Evolutionary conservation across 2,888 invertebrate genomes (phyloP), one percentile per base, ranked within the genome.

Genomic region (Hypercompe scribonia): DNA sequence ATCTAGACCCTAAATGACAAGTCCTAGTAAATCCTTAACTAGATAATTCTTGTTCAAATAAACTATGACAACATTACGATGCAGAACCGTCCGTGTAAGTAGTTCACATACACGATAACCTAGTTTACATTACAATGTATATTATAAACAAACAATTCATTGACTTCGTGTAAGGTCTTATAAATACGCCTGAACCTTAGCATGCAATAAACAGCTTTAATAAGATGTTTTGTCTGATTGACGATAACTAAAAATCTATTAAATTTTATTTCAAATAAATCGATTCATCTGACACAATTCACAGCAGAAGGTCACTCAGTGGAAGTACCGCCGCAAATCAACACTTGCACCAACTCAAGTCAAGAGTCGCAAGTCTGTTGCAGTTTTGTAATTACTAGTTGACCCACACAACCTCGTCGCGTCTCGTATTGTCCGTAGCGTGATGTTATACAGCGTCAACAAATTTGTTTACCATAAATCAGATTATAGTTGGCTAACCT

Each of bases 91-190:
- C 31, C 31, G 31, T 61, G 31, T 61, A 61, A 61, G 61, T 61
- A 61, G 61, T 31, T 31, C 28, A 18, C 31, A 28, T 31, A 31
- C n/a, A 34, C 18, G 68, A 68, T 68, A 68, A 68, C 68, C 68
- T 68, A 68, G 54, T 54, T 68, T 18, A 68, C n/a, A 68, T 54
- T 68, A 68, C 34, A 54, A 68, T 54, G 68, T 54, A 68, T n/a
- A 54, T 11, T 34, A 18, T 34, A 61, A 61, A 61, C 31, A 61
- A 61, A 31, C 61, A 61, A 31, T 58, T 31, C 31, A 31, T 61
- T 61, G 18, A 61, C 15, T 31, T 31, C 31, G 15, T 61, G 58
- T 58, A 58, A 58, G 61, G 61, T 61, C 28, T 61, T 61, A 31
- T 61, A 28, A 61, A 31, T 61, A 61, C 61, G 61, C 2, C 31